Evolutionary conservation across 2,797 vertebrate genomes (phyloP).

Genomic region (Crocodylus rhombifer): DNA sequence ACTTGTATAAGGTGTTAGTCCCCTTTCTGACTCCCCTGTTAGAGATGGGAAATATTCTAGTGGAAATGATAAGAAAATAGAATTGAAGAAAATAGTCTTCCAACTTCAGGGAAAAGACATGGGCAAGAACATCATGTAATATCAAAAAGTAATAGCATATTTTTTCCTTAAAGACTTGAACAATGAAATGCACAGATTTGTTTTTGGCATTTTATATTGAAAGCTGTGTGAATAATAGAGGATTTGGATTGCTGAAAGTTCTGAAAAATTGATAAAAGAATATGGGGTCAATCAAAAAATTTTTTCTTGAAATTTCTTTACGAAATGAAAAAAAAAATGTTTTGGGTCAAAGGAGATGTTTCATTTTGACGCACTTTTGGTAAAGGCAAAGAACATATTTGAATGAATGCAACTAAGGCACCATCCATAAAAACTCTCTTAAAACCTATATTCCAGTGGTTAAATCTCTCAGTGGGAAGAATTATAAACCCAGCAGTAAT

Average conservation of each 20-base stretch:
- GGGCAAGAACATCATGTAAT: neutral
- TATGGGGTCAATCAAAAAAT: neutral
- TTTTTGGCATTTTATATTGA: neutral
- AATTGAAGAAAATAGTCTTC: conserved; percentile 12
- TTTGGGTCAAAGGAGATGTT: neutral
- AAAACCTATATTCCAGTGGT: neutral
- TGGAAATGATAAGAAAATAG: neutral
- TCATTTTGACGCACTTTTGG: neutral
- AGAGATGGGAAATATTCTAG: conserved; percentile 41
- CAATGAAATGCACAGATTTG: neutral
- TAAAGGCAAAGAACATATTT: neutral
- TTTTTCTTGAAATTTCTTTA: neutral
- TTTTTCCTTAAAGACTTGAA: neutral
- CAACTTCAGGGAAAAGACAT: neutral
- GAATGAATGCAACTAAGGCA: neutral
- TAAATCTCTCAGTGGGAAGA: neutral
- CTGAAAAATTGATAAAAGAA: neutral
- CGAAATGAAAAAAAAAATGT: neutral
- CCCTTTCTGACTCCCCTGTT: conserved; percentile 51
- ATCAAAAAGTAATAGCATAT: neutral
- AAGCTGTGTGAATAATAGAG: neutral
- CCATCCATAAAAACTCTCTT: neutral
- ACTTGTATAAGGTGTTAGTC: neutral
- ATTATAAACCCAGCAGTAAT: conserved; percentile 8
- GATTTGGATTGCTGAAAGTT: neutral